Base-by-base conservation (phyloP, 2,888 invertebrate genomes). In the Acrocyrtus sp. region DNA sequence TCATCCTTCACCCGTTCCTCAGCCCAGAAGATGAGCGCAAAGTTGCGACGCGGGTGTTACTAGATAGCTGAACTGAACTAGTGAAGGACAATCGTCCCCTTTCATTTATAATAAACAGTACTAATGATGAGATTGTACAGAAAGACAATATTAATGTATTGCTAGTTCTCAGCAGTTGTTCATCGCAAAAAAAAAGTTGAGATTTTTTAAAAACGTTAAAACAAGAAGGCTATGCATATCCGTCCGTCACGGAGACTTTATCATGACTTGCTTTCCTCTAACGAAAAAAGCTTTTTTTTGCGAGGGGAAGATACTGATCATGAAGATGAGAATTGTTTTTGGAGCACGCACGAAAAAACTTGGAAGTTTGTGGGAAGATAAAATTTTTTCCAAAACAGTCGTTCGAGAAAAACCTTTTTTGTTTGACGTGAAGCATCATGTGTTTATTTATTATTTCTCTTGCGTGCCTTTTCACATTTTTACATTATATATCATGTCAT, bases 11-110 rank as follows among this genome's bases (percentile, higher is more conserved):
- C 6, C 78, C 77, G 12, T 81, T 65, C 43, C 60, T 80, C 21
- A 78, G 75, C 6, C 61, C 74, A 65, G 80, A 81, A 47, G 81
- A 81, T 65, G 78, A 80, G 57, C 75, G 75, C 26, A 77, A 66
- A 63, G 62, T 80, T 22, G 80, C 79, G 4, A 76, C 75, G 10
- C 41, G 78, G 19, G 60, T 80, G 21, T 34, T 63, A 6, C n/a
- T 6, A 26, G 60, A 60, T 22, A 48, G 47, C 15, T 41, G 29
- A 17, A n/a, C n/a, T n/a, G n/a, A n/a, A n/a, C n/a, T n/a, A n/a
- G 34, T 8, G 12, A 34, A 34, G 34, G 34, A 34, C 12, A 34
- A 34, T 5, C 34, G n/a, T n/a, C n/a, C n/a, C n/a, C n/a, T n/a
- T n/a, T n/a, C n/a, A n/a, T n/a, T n/a, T n/a, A n/a, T n/a, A n/a